Evolutionary conservation across 2,797 vertebrate genomes (phyloP), one percentile per base, ranked within the genome.

Genomic region (Notolabrus celidotus): DNA sequence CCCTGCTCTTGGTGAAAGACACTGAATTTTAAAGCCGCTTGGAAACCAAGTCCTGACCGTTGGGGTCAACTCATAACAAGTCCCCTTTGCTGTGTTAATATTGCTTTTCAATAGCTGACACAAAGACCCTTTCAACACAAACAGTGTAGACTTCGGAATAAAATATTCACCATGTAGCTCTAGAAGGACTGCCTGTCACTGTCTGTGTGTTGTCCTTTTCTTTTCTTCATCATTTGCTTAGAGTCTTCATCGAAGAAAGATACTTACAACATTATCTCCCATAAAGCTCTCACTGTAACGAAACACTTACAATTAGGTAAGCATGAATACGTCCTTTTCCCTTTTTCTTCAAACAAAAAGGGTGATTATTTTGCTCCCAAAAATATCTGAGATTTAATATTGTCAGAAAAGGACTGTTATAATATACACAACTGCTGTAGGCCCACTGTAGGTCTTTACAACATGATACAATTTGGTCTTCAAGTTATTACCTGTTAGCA

Each of bases 61-160:
- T 22, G 27, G 25, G 31, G 53, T 45, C 36, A 39, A 22, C n/a
- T 63, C 16, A 61, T 25, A 15, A 58, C 12, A 16, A 43, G 52
- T 63, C 58, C 38, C 15, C 20, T 36, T 41, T 58, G 49, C 41
- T 55, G 47, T 29, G 12, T 68, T 57, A 51, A 62, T 51, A 70
- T 57, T 57, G 56, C 54, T 42, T 52, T 56, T 11, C 20, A 19
- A 10, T 8, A 45, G 43, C 34, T 38, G 56, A 41, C 27, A 50
- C 31, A 23, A 25, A 41, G 22, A 19, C 29, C 25, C 8, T 36
- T n/a, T 36, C 25, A 15, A 33, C 47, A 36, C 8, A 38, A 23
- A 27, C 45, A 15, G 57, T 46, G 20, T 15, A 34, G 42, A 6
- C 10, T 17, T 25, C n/a, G 20, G 11, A 15, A 68, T 63, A 19